Evolutionary conservation across 2,113 vertebrate genomes (phyloP), one percentile per base, ranked within the genome.

Genomic region (Urocolius indicus): DNA sequence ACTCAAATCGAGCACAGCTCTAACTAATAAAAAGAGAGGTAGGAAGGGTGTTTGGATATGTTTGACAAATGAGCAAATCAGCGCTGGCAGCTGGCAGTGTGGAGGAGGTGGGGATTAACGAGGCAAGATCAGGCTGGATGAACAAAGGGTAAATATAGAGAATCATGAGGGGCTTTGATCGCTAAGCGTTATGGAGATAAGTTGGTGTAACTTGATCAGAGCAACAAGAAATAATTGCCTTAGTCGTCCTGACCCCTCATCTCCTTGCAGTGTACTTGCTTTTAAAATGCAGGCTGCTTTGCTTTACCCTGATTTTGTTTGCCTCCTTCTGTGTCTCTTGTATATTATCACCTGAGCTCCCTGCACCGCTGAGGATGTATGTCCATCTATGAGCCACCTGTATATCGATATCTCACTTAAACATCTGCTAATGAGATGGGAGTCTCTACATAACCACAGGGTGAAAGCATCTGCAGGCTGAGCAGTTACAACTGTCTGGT

Each of bases 381-480:
- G 52, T 43, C 54, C 32, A 9, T 65, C 46, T 34, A 2, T 69
- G 62, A 75, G 34, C 38, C 18, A 21, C 51, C 43, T 69, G 62
- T 65, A 4, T 49, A 91, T 87, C 71, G 62, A 49, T 45, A 61
- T 79, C 58, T 87, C 73, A 52, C 36, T 67, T 48, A 86, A 92
- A 75, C 49, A 57, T 75, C 49, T 89, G 7, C 51, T 82, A 49
- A 51, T 46, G 51, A 84, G 66, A 15, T 9, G n/a, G 29, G 45
- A 49, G 21, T 65, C 26, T 77, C 13, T 26, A 1, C 0, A 0
- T 80, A 72, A 72, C 57, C 20, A 48, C 1, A 2, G 15, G 0
- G 61, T 23, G 71, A 63, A 69, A 72, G 65, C 4, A 3, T 43
- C 82, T 74, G 34, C 62, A 46, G 29, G 1, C 6, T 0, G 8